Base-by-base conservation (phyloP, 2,113 vertebrate genomes). In the Lasiurus borealis region DNA sequence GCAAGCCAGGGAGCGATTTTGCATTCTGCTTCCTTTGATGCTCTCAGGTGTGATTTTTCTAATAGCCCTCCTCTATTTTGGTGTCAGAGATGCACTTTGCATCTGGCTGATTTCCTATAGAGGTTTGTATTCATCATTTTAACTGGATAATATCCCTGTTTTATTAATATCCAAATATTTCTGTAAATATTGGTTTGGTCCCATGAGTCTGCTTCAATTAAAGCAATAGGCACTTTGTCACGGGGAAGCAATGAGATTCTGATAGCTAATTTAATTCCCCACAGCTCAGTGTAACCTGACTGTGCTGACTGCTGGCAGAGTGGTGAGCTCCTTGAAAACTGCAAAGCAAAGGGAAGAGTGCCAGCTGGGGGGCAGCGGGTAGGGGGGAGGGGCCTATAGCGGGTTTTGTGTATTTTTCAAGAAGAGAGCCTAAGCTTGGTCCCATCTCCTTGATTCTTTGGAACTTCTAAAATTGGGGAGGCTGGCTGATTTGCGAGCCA, bases 91-190 rank as follows among this genome's bases (percentile, higher is more conserved):
- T 82, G 82, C 2, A 4, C 50, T 94, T 94, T 7, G 34, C 77
- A 88, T 96, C 82, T 86, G 13, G 81, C 59, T 82, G 68, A 57
- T 95, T 96, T 97, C 88, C 96, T 54, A 5, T 50, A 25, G 71
- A 88, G 76, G 40, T 31, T 82, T 83, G 6, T 57, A 85, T 62
- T 96, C 80, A 34, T 85, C 88, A 54, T 85, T 96, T 93, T 94
- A 72, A 87, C 71, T 52, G 88, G 72, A 48, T 80, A 93, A 57
- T 40, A 93, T 72, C 71, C 81, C 71, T 93, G 69, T 81, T 46
- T 96, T 82, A 91, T 95, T 93, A 69, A 84, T 96, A 90, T 44
- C 84, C 82, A 75, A 66, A 89, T 36, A 3, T 89, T 97, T 97
- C 97, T 23, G 15, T 95, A 95, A 96, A 94, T 66, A 77, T 75